Percentiles rank a stretch among this genome's conserved stretches.
phyloP scores from a whole-genome alignment of 23 tunicate species.

The Ascidia mentula region DNA sequence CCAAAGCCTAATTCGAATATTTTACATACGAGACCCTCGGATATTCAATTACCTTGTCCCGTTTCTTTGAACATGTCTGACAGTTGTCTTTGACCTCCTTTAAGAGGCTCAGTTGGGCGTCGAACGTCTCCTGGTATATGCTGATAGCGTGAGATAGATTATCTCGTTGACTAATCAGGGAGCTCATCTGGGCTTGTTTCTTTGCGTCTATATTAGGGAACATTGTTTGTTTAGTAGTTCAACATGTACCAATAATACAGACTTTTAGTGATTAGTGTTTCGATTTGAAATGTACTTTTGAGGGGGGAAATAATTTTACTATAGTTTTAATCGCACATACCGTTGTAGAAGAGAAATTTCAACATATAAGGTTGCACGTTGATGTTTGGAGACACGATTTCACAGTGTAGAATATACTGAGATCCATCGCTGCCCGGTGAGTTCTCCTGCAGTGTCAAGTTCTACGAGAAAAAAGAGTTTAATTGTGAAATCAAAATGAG shows the following conservation, averaged over 20 bases:
- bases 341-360: slow-evolving; percentile 84
- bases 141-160: slow-evolving; percentile 45
- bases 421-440: slow-evolving; percentile 85
- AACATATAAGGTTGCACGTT: slow-evolving; percentile 60
- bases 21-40: too few species aligned
- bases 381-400: slow-evolving; percentile 10
- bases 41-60: slow-evolving; percentile 49
- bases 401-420: slow-evolving; percentile 78
- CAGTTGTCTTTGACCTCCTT: slow-evolving; percentile 51
- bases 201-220: slow-evolving; percentile 48
- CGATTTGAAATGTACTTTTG: too few species aligned
- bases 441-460: slow-evolving; percentile 69
- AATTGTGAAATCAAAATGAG: too few species aligned
- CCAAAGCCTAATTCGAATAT: too few species aligned
- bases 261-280: neutral
- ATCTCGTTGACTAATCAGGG: slow-evolving; percentile 60
- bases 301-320: too few species aligned
- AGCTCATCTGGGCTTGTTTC: slow-evolving; percentile 84
- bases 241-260: neutral
- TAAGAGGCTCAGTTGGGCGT: slow-evolving; percentile 42
- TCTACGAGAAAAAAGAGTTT: too few species aligned
- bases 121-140: slow-evolving; percentile 61
- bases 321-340: slow-evolving; percentile 34
- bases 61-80: slow-evolving; percentile 44
- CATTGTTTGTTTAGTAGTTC: neutral